Evolutionary conservation across 2,888 invertebrate species (phyloP).

Genomic region (Pteria penguin): DNA sequence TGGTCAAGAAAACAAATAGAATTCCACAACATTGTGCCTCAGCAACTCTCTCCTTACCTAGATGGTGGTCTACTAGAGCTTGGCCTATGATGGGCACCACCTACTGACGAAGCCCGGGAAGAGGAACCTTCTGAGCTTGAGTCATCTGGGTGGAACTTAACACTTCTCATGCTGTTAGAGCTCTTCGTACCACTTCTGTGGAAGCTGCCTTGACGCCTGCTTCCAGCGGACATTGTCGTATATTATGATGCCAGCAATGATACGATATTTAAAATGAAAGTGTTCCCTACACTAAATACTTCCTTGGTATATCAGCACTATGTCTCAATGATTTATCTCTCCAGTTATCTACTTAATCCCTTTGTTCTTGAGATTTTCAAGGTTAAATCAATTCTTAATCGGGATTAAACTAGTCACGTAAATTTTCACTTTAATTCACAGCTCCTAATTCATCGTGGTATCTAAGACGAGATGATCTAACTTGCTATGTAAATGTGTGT

Average conservation of each 20-base stretch:
- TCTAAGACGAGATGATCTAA: no score
- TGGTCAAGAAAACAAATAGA: no score
- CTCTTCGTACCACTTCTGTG: slow-evolving; percentile 25
- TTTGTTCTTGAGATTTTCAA: no score
- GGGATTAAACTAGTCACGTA: background rate
- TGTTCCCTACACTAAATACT: no score
- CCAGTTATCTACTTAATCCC: no score
- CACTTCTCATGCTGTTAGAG: slow-evolving; percentile 29
- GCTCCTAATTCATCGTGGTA: background rate
- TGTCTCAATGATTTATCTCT: no score
- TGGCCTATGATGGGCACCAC: slow-evolving; percentile 30
- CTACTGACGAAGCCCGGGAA: slow-evolving; percentile 30
- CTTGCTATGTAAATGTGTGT: no score
- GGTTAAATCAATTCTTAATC: background rate
- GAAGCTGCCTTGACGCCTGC: slow-evolving; percentile 20
- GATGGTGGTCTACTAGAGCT: slow-evolving; percentile 35
- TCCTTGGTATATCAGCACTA: no score
- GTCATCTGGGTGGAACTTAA: slow-evolving; percentile 40
- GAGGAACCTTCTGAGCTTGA: slow-evolving; percentile 35
- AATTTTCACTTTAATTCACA: background rate
- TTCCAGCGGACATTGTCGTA: slow-evolving; percentile 37
- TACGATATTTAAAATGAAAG: no score
- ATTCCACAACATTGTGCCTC: no score
- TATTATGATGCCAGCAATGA: no score
- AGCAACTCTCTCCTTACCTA: slow-evolving; percentile 10